Percentiles rank a stretch among this genome's conserved stretches.
These are phyloP conservation scores for Argyrosomus regius DNA, from an alignment of 2,797 vertebrate genomes.

Conservation along the genomic window DNA sequence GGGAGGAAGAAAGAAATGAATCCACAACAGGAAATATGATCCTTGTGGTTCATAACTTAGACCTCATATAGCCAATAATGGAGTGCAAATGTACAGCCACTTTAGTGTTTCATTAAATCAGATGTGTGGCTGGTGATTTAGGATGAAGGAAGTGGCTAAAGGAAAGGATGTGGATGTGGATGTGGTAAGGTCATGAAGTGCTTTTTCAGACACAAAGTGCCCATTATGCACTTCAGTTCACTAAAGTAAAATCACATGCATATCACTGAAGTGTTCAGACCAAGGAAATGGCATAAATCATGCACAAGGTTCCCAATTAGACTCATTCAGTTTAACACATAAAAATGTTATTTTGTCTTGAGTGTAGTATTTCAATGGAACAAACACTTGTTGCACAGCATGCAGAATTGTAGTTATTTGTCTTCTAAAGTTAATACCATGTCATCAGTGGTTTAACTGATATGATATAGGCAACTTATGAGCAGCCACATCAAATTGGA, in stretches of 20 bases:
- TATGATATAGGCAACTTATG: neutral
- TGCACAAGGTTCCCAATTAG: slow-evolving; percentile 35
- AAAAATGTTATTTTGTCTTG: slow-evolving; percentile 6
- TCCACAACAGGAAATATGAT: neutral
- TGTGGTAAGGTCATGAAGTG: slow-evolving; percentile 41
- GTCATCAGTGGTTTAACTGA: slow-evolving; percentile 5
- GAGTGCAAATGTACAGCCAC: slow-evolving; percentile 1
- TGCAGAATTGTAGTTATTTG: neutral
- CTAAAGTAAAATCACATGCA: slow-evolving; percentile 29
- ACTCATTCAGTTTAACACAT: neutral
- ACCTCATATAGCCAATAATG: neutral
- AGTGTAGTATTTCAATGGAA: neutral
- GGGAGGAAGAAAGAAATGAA: neutral
- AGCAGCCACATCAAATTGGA: neutral
- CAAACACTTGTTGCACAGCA: neutral
- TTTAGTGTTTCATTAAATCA: slow-evolving; percentile 34
- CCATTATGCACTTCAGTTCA: slow-evolving; percentile 40
- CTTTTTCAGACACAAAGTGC: slow-evolving; percentile 23
- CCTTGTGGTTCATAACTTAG: slow-evolving; percentile 3
- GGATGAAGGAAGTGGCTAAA: slow-evolving; percentile 21
- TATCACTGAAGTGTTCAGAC: slow-evolving; percentile 12
- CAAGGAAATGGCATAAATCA: slow-evolving; percentile 42
- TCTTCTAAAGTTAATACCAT: neutral
- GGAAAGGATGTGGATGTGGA: slow-evolving; percentile 54
- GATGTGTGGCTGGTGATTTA: slow-evolving; percentile 3